These are phyloP conservation scores for Burhinus oedicnemus DNA, from an alignment of 2,113 vertebrate genomes.

Conservation along the genomic window DNA sequence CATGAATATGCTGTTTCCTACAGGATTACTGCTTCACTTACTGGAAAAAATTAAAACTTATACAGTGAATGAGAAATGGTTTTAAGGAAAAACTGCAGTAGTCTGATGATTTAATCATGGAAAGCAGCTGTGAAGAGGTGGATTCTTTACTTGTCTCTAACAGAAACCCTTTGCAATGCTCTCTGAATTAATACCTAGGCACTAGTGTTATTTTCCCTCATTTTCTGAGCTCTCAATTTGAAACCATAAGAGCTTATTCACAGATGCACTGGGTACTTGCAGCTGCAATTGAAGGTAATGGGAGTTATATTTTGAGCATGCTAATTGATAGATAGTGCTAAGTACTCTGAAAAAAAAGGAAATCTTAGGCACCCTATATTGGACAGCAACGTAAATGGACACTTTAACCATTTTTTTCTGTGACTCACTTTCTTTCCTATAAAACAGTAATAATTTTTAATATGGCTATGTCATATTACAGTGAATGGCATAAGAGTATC, in stretches of 20 bases:
- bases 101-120: neutral
- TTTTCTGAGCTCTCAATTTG: neutral
- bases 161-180: neutral
- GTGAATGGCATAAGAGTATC: neutral
- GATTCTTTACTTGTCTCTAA: neutral
- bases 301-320: neutral
- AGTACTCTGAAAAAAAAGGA: neutral
- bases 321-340: neutral
- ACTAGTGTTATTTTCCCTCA: neutral
- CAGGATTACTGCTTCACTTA: neutral
- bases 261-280: neutral
- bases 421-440: neutral
- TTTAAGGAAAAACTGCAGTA: neutral
- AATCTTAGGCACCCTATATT: neutral
- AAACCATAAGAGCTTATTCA: neutral
- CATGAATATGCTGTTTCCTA: neutral
- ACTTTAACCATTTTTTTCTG: neutral
- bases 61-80: neutral
- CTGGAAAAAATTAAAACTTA: neutral
- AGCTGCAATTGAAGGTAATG: neutral
- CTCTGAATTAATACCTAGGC: neutral
- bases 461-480: neutral
- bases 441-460: neutral
- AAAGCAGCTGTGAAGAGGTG: neutral
- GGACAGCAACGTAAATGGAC: neutral